Evolutionary conservation across 1,140 invertebrate species (phyloP).

Genomic region (Temnothorax curvispinosus): DNA sequence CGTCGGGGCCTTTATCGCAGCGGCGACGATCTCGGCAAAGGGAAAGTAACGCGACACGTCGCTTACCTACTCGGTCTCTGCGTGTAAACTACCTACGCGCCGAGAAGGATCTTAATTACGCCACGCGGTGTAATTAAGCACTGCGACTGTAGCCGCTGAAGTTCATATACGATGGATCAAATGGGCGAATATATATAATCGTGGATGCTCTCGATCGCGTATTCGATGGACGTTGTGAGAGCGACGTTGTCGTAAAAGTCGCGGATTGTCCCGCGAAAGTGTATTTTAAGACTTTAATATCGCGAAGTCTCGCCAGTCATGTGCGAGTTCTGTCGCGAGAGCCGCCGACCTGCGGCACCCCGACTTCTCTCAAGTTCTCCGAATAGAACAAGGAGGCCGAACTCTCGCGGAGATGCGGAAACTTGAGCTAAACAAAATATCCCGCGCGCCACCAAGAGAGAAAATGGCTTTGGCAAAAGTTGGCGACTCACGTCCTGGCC

Average conservation of each 20-base stretch:
- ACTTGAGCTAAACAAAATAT: constrained; percentile 64
- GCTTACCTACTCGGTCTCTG: constrained; percentile 3
- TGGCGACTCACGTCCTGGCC: constrained; percentile 11
- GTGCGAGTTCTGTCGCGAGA: not conserved
- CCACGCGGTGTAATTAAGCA: not conserved
- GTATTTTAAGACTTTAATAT: constrained; percentile 21
- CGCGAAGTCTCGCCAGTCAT: not conserved
- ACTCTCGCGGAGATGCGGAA: constrained; percentile 38
- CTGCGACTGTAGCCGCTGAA: not conserved
- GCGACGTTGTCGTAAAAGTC: not conserved
- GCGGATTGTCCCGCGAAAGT: not conserved
- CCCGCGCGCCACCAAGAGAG: constrained; percentile 7
- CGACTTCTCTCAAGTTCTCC: not conserved
- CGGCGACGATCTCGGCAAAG: constrained; percentile 16
- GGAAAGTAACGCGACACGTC: constrained; percentile 32
- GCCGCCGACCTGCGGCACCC: not conserved
- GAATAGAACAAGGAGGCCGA: not conserved
- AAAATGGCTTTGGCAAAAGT: constrained; percentile 54
- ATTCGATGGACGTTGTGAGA: too few species aligned
- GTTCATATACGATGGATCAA: not conserved
- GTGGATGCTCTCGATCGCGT: not conserved
- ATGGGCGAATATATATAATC: not conserved
- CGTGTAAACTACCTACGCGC: not conserved
- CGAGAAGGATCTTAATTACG: constrained; percentile 23
- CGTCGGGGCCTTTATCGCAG: constrained; percentile 31